A percentile compares a stretch with the other conserved stretches of the same genome.
These are phyloP conservation scores for Drosophila oshimai DNA, from an alignment of 1,140 invertebrate species.

Conservation along the genomic window DNA sequence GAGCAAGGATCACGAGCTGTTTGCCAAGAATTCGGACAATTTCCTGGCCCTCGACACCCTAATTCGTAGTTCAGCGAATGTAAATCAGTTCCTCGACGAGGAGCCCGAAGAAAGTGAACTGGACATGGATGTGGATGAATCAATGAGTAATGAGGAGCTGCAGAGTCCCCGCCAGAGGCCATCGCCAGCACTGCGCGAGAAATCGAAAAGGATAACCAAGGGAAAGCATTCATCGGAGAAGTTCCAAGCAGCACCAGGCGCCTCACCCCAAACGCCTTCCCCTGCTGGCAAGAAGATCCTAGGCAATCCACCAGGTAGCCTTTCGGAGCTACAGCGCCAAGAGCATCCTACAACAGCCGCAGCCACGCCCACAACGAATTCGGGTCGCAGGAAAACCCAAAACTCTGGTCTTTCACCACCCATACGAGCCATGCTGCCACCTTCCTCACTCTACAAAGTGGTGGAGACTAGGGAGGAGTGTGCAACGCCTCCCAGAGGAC, in stretches of 20 bases:
- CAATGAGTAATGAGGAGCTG: conserved; percentile 42
- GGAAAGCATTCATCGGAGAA: conserved; percentile 78
- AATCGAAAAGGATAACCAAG: conserved; percentile 73
- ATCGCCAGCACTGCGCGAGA: conserved; percentile 68
- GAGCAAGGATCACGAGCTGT: conserved; percentile 88
- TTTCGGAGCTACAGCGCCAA: conserved; percentile 34
- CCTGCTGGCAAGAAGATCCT: conserved; percentile 24
- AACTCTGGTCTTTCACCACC: conserved; percentile 62
- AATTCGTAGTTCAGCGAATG: conserved; percentile 83
- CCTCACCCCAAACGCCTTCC: conserved; percentile 25
- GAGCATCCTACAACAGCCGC: conserved; percentile 25
- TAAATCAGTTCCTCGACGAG: conserved; percentile 60
- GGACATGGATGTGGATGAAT: conserved; percentile 78
- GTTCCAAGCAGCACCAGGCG: conserved; percentile 49
- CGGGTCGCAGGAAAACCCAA: conserved; percentile 46
- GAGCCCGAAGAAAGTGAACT: conserved; percentile 45
- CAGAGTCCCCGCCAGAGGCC: conserved; percentile 36
- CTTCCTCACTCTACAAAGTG: conserved; percentile 73
- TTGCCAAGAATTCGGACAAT: conserved; percentile 88
- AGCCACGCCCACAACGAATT: conserved; percentile 25
- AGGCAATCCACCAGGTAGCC: conserved; percentile 12
- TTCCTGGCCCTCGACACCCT: conserved; percentile 88
- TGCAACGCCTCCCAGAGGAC: conserved; percentile 31
- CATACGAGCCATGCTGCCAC: conserved; percentile 74
- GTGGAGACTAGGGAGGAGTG: conserved; percentile 63